Percentiles rank a stretch among this genome's conserved stretches.
phyloP scores from a whole-genome alignment of 2,888 invertebrate species.

The Mesoligia furuncula region DNA sequence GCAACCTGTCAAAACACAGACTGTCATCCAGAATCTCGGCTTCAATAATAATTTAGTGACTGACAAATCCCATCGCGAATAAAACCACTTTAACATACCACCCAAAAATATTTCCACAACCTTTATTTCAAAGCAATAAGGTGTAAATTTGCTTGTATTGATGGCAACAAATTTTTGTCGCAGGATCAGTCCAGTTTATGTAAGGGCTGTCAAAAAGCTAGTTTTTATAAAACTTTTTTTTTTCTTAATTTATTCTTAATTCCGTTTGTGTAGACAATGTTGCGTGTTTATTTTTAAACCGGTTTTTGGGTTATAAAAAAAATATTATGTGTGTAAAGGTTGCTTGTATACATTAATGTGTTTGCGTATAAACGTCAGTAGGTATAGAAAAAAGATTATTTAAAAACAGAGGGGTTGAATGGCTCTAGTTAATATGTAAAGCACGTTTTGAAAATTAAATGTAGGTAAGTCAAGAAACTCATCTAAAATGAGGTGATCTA shows the following conservation, averaged over 20 bases:
- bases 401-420: background rate
- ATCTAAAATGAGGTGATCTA: too few relatives aligned
- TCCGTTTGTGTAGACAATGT: slow-evolving; percentile 27
- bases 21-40: slow-evolving; percentile 65
- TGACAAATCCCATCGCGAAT: slow-evolving; percentile 81
- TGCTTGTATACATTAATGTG: background rate
- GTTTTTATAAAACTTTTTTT: slow-evolving; percentile 24
- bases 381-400: background rate
- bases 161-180: slow-evolving; percentile 9
- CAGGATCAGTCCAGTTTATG: slow-evolving; percentile 61
- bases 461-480: background rate
- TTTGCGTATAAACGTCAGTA: background rate
- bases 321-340: slow-evolving; percentile 7
- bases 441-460: background rate
- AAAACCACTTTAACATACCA: slow-evolving; percentile 34
- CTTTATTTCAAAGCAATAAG: slow-evolving; percentile 40
- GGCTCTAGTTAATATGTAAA: too few relatives aligned
- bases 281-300: slow-evolving; percentile 31
- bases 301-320: slow-evolving; percentile 1
- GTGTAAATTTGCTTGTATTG: slow-evolving; percentile 43
- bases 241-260: slow-evolving; percentile 50
- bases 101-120: background rate
- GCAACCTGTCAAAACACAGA: slow-evolving; percentile 81
- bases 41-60: slow-evolving; percentile 73
- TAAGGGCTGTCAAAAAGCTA: slow-evolving; percentile 66